Evolutionary conservation across 1,140 invertebrate species (phyloP), one percentile per base, ranked within the genome.

Genomic region (Neocloeon triangulifer): DNA sequence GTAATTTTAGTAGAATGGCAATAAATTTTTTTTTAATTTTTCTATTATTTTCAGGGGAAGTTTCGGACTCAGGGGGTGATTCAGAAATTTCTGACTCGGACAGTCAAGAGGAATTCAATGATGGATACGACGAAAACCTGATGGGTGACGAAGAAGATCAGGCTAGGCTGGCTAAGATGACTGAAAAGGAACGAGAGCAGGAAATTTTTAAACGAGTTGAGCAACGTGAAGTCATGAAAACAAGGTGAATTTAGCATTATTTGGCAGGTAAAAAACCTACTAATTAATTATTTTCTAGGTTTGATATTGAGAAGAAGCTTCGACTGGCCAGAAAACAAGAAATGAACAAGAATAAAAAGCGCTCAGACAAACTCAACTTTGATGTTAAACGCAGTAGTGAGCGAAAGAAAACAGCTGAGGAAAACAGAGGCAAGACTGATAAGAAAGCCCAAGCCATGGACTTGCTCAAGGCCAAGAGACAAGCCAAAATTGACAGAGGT

Each of bases 91-190:
- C 56, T 12, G 58, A 61, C 16, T 51, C 46, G 16, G 55, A 57
- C 0, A 67, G 57, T 29, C 60, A 69, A 34, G 67, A 73, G 46
- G 67, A 71, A 50, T 77, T 77, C 44, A 66, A 74, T 43, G 75
- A 79, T 56, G 75, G 84, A 1, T 92, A 85, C 46, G 91, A 95
- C 56, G 89, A 96, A 40, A 85, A 96, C 48, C 59, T 96, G 2
- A 94, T 96, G 73, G 88, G 89, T 1, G 91, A 96, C 58, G 88
- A 84, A 34, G 89, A 89, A 43, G 92, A 97, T 61, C 70, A 81
- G 45, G 72, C 73, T 9, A 58, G 79, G 1, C 55, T 97, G 2
- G 81, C 82, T 7, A 70, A 78, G 39, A 80, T 97, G 69, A 95
- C 89, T 0, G 91, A 96, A 47, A 94, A 91, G 47, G 91, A 97